Conservation (phyloP, 2,113 vertebrate species). For the Onychostruthus taczanowskii region DNA sequence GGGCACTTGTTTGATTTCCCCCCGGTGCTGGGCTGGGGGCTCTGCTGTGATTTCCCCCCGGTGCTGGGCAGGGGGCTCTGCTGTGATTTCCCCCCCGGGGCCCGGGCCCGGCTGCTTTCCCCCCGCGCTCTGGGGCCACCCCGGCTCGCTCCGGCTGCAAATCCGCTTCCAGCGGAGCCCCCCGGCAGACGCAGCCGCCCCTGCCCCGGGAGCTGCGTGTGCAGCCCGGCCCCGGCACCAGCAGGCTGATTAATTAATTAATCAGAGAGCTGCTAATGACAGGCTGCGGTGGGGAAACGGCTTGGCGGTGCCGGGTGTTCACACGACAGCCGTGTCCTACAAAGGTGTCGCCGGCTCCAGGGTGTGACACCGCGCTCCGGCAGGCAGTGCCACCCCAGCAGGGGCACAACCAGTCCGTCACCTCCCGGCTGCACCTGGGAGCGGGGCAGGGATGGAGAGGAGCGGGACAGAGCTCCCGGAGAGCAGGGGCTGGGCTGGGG, state of each 20-base stretch:
- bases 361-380: neutral
- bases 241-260: neutral
- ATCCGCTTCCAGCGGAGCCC: neutral
- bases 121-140: rapidly evolving
- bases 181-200: neutral
- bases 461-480: neutral
- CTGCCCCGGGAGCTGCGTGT: neutral
- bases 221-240: neutral
- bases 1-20: too few relatives aligned
- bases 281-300: neutral
- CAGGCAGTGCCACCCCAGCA: neutral
- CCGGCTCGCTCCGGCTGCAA: neutral
- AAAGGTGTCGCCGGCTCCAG: neutral
- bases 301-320: neutral
- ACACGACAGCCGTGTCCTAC: neutral
- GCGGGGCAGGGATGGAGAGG: neutral
- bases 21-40: too few relatives aligned
- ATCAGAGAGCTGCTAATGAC: constrained; percentile 20
- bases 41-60: too few relatives aligned
- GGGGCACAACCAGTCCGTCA: neutral
- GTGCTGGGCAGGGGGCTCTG: neutral
- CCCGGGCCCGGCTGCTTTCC: neutral
- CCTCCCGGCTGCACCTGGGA: neutral
- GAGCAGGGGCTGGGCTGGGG: neutral
- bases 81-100: rapidly evolving